These are phyloP conservation scores for Ctenosaura bakeri DNA, from an alignment of 2,797 vertebrate species.

Conservation along the genomic window DNA sequence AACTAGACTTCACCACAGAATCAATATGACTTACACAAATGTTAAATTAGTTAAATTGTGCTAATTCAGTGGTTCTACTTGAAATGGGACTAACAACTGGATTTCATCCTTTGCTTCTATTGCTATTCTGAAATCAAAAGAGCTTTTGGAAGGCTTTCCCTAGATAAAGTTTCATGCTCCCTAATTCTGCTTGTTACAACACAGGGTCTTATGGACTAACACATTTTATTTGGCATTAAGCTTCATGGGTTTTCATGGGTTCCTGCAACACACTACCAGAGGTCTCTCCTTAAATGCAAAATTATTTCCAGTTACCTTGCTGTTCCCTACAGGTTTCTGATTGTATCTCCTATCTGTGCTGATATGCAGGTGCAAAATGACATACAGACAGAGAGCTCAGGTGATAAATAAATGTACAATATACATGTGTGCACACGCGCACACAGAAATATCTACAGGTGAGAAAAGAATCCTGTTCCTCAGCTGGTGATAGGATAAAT, in stretches of 20 bases:
- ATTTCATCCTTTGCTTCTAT: neutral
- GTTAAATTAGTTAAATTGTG: neutral
- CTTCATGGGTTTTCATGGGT: neutral
- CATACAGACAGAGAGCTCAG: neutral
- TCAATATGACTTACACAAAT: neutral
- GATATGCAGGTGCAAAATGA: neutral
- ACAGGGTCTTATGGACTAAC: too few relatives aligned
- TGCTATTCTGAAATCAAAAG: neutral
- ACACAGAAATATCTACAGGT: neutral
- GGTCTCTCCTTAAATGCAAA: neutral
- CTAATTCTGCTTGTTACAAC: neutral
- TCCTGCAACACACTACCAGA: neutral
- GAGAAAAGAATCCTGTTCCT: neutral
- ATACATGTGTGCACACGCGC: too few relatives aligned
- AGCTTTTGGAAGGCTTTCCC: neutral
- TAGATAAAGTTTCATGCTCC: neutral
- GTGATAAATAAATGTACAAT: neutral
- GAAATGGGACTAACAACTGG: neutral
- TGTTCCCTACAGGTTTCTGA: neutral
- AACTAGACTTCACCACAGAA: too few relatives aligned
- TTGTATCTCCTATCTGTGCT: neutral
- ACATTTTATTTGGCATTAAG: neutral
- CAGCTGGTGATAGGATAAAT: neutral
- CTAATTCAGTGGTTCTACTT: neutral
- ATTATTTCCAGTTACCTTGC: neutral